Base-by-base conservation (phyloP, 2,888 invertebrate species). In the Parascotia fuliginaria region DNA sequence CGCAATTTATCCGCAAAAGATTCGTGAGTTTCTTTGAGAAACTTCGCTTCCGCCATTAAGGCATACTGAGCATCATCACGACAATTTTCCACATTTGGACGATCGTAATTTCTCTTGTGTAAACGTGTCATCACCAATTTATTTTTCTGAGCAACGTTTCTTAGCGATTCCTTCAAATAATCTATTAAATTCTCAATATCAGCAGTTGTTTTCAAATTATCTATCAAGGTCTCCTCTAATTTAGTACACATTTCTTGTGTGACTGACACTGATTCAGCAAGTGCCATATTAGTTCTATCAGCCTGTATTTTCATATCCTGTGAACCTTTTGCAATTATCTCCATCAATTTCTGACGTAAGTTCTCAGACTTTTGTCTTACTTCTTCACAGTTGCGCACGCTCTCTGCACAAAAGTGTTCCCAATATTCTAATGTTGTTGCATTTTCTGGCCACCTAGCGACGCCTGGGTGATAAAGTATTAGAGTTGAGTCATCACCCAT, bases 121-220 rank as follows among this genome's bases (percentile, higher is more conserved):
- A 98, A 92, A 38, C 98, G 93, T 0, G 97, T 97, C 85, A 97
- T 97, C 0, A 96, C 96, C 33, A 96, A 94, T 81, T 98, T 98
- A 91, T 96, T 94, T 2, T 95, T 94, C 22, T 94, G 92, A 71
- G 97, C 95, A 62, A 97, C 93, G 69, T 95, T 94, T 45, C 95
- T 92, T 9, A 97, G 92, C 0, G 95, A 94, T 5, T 93, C 93
- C 57, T 94, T 94, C 31, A 98, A 85, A 57, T 94, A 92, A 15
- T 94, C 94, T 47, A 97, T 95, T 14, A 96, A 91, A 46, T 93
- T 95, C 83, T 98, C 98, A 0, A 96, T 94, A 51, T 95, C 94
- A 0, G 96, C 95, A 34, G 96, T 93, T 59, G 96, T 95, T 62
- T 94, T 93, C 24, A 97, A 91, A 52, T 96, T 94, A 93, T 96